Conservation (phyloP, 2,797 vertebrate species). For the Muraenolepis orangiensis region DNA sequence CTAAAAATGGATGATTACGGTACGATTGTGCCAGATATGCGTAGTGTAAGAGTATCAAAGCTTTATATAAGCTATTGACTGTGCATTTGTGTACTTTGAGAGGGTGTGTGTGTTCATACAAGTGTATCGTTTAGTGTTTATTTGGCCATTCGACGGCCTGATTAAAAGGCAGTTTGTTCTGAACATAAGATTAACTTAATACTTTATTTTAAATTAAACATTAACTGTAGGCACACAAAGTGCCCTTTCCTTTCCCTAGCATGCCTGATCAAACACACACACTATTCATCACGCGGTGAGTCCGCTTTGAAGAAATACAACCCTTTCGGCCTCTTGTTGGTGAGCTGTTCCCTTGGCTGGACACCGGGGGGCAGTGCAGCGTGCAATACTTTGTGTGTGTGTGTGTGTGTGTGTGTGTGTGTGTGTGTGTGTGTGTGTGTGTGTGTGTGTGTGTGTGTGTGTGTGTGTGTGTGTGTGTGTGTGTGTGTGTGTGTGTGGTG, state of each 20-base stretch:
- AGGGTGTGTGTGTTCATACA: background rate
- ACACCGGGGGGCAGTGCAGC: constrained; percentile 47
- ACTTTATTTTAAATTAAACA: background rate
- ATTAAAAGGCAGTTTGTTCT: background rate
- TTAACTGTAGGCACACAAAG: background rate
- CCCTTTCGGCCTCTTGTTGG: background rate
- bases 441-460: background rate
- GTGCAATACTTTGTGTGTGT: constrained; percentile 18
- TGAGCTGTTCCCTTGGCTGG: constrained; percentile 20
- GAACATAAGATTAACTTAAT: background rate
- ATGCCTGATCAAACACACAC: background rate
- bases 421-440: background rate
- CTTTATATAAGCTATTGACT: background rate
- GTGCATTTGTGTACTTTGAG: background rate
- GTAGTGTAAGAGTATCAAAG: background rate
- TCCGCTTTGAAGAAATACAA: background rate
- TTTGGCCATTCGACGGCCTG: background rate
- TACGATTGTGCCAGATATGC: background rate
- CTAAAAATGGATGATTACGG: background rate
- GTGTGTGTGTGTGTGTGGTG: background rate
- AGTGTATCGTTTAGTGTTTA: background rate
- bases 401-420: constrained; percentile 4
- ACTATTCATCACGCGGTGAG: background rate
- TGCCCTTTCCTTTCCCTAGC: background rate
- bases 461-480: background rate